A percentile compares a stretch with the other conserved stretches of the same genome.
Conservation (phyloP, 2,113 vertebrate genomes). For the Catagonus wagneri region DNA sequence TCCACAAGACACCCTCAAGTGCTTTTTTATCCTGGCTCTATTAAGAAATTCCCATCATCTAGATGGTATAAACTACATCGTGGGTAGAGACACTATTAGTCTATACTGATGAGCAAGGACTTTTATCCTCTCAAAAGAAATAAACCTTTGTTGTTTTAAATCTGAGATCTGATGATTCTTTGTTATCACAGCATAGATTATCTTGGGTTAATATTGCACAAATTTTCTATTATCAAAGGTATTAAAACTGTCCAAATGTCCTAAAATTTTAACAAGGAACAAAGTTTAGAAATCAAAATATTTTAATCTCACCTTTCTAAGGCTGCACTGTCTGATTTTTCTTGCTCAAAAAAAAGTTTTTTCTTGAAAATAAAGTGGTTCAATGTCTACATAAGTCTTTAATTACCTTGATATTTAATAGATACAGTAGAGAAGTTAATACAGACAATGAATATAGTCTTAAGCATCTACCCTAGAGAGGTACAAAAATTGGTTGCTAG, state of each 20-base stretch:
- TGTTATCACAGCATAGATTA: not conserved
- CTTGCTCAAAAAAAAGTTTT: not conserved
- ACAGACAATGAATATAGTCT: constrained; percentile 65
- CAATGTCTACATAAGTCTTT: constrained; percentile 55
- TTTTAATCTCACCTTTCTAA: not conserved
- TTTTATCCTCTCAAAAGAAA: not conserved
- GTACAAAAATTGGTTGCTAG: constrained; percentile 69
- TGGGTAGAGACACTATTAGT: not conserved
- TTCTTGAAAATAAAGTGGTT: constrained; percentile 64
- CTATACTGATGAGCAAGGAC: not conserved
- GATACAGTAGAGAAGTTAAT: constrained; percentile 73
- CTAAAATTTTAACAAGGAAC: constrained; percentile 20
- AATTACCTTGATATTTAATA: constrained; percentile 80
- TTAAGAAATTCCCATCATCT: not conserved
- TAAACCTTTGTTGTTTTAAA: not conserved
- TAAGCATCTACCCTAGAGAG: constrained; percentile 67
- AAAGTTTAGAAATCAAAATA: constrained; percentile 30
- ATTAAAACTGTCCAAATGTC: not conserved
- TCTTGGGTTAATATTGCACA: not conserved
- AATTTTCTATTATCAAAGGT: not conserved
- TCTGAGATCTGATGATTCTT: not conserved
- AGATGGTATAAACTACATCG: not conserved
- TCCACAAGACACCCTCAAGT: not conserved
- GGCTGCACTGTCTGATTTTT: not conserved
- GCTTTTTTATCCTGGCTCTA: not conserved